Evolutionary conservation across 2,888 invertebrate genomes (phyloP).

Genomic region (Ectobius pallidus): DNA sequence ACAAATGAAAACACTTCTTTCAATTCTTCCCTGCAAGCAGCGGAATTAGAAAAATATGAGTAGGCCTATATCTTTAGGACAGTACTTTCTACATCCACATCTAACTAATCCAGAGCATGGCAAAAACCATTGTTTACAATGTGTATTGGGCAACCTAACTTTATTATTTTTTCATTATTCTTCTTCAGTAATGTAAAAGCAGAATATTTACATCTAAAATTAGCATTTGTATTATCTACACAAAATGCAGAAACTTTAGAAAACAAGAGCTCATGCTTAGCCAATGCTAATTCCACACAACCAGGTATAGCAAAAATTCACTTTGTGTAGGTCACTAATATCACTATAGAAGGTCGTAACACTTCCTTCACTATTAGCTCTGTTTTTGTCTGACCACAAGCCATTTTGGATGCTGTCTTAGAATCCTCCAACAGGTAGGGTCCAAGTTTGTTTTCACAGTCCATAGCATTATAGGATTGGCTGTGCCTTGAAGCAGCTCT

Average conservation of each 20-base stretch:
- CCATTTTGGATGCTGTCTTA: not conserved
- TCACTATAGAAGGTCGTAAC: slow-evolving; percentile 2
- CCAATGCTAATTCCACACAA: not conserved
- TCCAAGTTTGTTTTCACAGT: slow-evolving; percentile 8
- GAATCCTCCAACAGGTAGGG: not conserved
- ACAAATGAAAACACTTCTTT: slow-evolving; percentile 4
- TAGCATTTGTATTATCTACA: slow-evolving; percentile 1
- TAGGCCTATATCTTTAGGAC: not conserved
- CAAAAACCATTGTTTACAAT: not conserved
- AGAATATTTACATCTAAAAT: not conserved
- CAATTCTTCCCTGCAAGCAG: not conserved
- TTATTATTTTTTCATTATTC: not conserved
- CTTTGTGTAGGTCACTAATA: not conserved
- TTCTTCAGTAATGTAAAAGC: not conserved
- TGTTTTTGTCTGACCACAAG: not conserved
- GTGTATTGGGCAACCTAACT: slow-evolving; percentile 1
- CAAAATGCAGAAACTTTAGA: not conserved
- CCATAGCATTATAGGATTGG: not conserved
- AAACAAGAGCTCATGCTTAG: not conserved
- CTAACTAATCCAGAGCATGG: not conserved
- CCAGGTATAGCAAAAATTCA: not conserved
- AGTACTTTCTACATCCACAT: slow-evolving; percentile 5
- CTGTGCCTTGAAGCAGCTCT: slow-evolving; percentile 6
- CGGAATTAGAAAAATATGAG: slow-evolving; percentile 6
- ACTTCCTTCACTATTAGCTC: slow-evolving; percentile 12